A percentile compares a stretch with the other conserved stretches of the same genome.
Conservation (phyloP, 2,888 invertebrate species). For the Liodrosophila aerea region DNA sequence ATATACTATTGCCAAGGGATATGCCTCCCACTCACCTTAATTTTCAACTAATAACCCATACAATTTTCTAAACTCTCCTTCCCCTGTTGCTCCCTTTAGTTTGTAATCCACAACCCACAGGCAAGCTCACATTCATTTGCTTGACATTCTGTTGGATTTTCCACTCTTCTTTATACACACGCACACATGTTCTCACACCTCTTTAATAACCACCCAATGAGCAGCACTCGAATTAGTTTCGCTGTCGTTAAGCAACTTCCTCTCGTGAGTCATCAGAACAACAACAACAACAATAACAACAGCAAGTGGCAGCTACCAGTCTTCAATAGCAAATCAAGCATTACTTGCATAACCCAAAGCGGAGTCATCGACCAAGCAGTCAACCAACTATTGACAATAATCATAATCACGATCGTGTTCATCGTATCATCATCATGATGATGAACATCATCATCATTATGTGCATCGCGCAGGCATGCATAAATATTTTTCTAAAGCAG, state of each 20-base stretch:
- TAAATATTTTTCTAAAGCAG: conserved; percentile 70
- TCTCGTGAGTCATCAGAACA: conserved; percentile 62
- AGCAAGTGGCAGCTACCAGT: conserved; percentile 72
- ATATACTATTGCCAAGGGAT: too few species aligned
- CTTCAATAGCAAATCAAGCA: conserved; percentile 78
- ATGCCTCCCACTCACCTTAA: too few species aligned
- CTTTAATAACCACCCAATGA: conserved; percentile 49
- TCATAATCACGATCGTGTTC: conserved; percentile 34
- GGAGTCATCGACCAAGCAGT: conserved; percentile 64
- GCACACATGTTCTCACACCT: conserved; percentile 34
- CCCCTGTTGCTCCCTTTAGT: not conserved
- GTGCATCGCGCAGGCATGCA: conserved; percentile 54
- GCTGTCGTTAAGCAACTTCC: conserved; percentile 37
- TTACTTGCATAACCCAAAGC: conserved; percentile 75
- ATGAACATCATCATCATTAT: conserved; percentile 25
- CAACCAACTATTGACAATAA: conserved; percentile 50
- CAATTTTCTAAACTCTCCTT: too few species aligned
- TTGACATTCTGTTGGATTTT: conserved; percentile 1
- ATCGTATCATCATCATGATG: conserved; percentile 33
- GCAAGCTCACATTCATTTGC: conserved; percentile 2
- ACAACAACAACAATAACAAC: conserved; percentile 21
- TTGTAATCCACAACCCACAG: not conserved
- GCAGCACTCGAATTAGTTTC: conserved; percentile 58
- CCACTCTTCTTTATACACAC: conserved; percentile 4
- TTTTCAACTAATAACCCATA: too few species aligned